These are phyloP conservation scores for Atherinosoma microstoma DNA, from an alignment of 2,797 vertebrate species.

Conservation along the genomic window DNA sequence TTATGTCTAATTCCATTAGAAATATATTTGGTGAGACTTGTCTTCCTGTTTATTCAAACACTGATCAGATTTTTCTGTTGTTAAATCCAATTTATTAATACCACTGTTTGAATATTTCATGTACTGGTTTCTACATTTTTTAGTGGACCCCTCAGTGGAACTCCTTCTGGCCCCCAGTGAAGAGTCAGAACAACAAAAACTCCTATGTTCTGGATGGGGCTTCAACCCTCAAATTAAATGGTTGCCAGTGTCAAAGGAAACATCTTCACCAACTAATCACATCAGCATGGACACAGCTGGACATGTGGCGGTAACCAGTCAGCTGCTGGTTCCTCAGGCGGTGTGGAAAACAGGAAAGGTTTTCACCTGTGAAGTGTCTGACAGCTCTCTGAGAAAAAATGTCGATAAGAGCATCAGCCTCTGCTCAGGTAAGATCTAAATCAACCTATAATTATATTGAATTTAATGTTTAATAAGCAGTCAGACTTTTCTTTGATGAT, in stretches of 20 bases:
- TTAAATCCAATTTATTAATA: not conserved
- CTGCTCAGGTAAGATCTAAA: conserved; percentile 69
- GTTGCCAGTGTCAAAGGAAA: conserved; percentile 20
- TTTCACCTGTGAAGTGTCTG: conserved; percentile 67
- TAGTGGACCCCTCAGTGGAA: conserved; percentile 65
- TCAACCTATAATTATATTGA: not conserved
- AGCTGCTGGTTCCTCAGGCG: conserved; percentile 34
- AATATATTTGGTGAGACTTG: conserved; percentile 68
- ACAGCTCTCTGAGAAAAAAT: not conserved
- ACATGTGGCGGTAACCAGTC: conserved; percentile 60
- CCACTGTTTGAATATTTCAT: not conserved
- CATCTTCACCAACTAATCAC: fast-evolving
- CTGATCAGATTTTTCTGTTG: not conserved
- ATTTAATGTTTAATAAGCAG: not conserved
- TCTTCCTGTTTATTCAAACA: not conserved
- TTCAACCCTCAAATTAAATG: conserved; percentile 72
- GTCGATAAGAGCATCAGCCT: conserved; percentile 32
- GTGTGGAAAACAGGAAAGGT: conserved; percentile 65
- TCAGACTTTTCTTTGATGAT: not conserved
- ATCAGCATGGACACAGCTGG: conserved; percentile 56
- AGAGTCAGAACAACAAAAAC: conserved; percentile 38
- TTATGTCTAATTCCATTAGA: conserved; percentile 30
- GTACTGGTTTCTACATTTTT: not conserved
- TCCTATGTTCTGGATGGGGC: conserved; percentile 69
- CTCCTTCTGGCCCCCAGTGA: conserved; percentile 49